These are phyloP conservation scores for Lepidostoma basale DNA, from an alignment of 1,140 invertebrate species.

Conservation along the genomic window DNA sequence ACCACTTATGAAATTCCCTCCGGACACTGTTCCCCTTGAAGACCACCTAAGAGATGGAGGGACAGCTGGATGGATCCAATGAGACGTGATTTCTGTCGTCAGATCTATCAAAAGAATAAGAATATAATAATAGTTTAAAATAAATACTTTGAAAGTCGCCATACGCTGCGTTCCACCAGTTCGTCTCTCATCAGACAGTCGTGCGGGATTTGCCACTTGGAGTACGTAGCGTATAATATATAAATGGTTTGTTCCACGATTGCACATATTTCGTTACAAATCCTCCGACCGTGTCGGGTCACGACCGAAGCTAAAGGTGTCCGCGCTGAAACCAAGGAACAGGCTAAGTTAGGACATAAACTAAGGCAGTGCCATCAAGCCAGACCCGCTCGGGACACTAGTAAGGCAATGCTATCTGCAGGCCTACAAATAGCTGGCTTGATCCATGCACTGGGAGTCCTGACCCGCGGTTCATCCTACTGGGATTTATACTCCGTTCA, in stretches of 20 bases:
- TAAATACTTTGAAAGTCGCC: too few relatives aligned
- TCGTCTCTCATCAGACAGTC: conserved; percentile 13
- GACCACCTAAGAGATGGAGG: too few relatives aligned
- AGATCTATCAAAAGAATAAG: too few relatives aligned
- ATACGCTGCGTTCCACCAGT: neutral
- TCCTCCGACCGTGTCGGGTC: conserved; percentile 38
- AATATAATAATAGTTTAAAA: too few relatives aligned
- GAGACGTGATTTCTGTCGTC: too few relatives aligned
- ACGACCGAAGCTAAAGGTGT: conserved; percentile 39
- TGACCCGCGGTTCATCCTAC: conserved; percentile 10
- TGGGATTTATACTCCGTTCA: conserved; percentile 30
- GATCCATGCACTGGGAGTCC: conserved; percentile 23
- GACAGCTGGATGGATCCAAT: too few relatives aligned
- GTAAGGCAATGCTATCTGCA: conserved; percentile 26
- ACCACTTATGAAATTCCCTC: too few relatives aligned
- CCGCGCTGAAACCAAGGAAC: conserved; percentile 24
- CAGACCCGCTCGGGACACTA: too few relatives aligned
- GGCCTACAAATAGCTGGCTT: conserved; percentile 25
- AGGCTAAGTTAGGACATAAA: conserved; percentile 31
- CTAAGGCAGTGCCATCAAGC: conserved; percentile 5
- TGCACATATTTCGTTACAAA: conserved; percentile 43
- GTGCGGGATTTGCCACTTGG: conserved; percentile 26
- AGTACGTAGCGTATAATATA: conserved; percentile 30
- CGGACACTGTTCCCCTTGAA: too few relatives aligned
- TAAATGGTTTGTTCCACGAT: conserved; percentile 42